Base-by-base conservation (phyloP, 1,140 invertebrate genomes). In the Caenorhabditis remanei region DNA sequence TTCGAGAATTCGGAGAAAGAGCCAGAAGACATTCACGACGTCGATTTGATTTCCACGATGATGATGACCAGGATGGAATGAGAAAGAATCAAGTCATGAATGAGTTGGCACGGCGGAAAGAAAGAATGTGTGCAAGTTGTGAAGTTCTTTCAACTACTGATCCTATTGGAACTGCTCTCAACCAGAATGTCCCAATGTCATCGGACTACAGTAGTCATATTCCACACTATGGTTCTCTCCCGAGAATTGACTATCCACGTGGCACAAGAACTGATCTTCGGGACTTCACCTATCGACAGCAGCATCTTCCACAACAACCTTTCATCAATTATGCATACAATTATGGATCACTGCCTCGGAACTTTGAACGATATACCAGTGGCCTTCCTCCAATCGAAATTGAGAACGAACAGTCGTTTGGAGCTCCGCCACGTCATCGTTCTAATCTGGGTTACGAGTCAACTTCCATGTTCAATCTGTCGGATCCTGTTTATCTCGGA, bases 301-400 rank as follows among this genome's bases (percentile, higher is more conserved):
- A 82, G 50, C 50, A 67, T 48, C 56, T 50, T 58, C 48, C 67
- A n/a, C 86, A 85, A 83, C 75, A 50, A 19, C 84, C 65, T 32
- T 40, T 43, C 2, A 65, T 41, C 11, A 84, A 41, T 16, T 84
- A 71, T 56, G 40, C 84, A 43, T 83, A 89, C 71, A 86, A 79
- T 21, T 93, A 92, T 85, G 89, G 90, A 24, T 93, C 92, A 83
- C 43, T 92, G 40, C 91, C 91, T 11, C 75, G 91, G 21, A 90
- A 93, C 87, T 91, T 89, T 83, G 92, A 92, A 71, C 83, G 91
- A 24, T 32, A 79, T 19, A 48, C 32, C 43, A 55, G 63, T 89
- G 40, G 40, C 19, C 56, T 41, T 50, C 87, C 85, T 50, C 65
- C 63, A 40, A 85, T 88, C 24, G 88, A 89, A 61, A 85, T 88